Base-by-base conservation (phyloP, 1,140 invertebrate genomes). In the Drosophila nannoptera region DNA sequence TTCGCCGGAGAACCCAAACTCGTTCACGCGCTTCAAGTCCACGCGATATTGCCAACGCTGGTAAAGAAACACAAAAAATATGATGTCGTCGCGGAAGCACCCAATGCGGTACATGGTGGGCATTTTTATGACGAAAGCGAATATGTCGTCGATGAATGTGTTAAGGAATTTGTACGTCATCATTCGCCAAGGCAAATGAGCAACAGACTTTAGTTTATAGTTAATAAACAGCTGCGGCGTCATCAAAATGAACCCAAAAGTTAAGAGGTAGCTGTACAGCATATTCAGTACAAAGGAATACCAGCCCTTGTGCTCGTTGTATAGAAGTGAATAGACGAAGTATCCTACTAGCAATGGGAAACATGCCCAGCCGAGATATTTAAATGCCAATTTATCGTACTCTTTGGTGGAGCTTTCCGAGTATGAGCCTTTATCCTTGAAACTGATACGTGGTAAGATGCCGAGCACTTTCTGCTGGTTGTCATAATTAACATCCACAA, bases 191-290 rank as follows among this genome's bases (percentile, higher is more conserved):
- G 98, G 98, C 67, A 99, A 91, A 92, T 99, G 98, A 7, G 98
- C 98, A 0, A 99, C 98, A 14, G 98, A 99, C 89, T 99, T 99
- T 46, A 99, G 89, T 91, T 99, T 99, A 90, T 99, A 99, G 90
- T 99, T 99, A 67, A 99, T 99, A 87, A 99, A 99, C 46, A 99
- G 90, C 89, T 99, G 98, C 7, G 98, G 98, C 5, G 98, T 99
- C 98, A 99, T 99, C 97, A 99, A 98, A 53, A 99, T 99, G 87
- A 99, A 99, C 58, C 98, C 99, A 91, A 99, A 99, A 5, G 97
- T 99, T 43, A 99, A 90, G 16, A 99, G 91, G 90, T 99, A 99
- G 60, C 99, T 98, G 91, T 99, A 99, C 9, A 99, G 92, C 95
- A 99, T 98, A 80, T 94, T 95, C 0, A 99, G 91, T 11, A 98